Conservation (phyloP, 2,888 invertebrate species). For the Nasonovia ribisnigri region DNA sequence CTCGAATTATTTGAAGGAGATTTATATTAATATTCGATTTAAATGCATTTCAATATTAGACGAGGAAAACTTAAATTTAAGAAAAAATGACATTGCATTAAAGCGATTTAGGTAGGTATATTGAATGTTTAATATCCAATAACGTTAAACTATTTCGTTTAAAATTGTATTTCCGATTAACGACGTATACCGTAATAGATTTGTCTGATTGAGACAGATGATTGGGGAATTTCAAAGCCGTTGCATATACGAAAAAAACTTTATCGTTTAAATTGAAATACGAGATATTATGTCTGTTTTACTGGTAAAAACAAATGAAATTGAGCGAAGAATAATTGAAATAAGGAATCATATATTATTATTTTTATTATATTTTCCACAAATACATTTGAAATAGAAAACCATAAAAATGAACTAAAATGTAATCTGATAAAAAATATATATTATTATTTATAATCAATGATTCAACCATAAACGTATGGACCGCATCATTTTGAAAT, state of each 20-base stretch:
- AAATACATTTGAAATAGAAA: background rate
- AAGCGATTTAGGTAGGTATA: background rate
- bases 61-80: background rate
- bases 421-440: background rate
- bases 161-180: constrained; percentile 2
- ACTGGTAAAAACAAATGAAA: background rate
- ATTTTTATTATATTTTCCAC: background rate
- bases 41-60: background rate
- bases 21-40: constrained; percentile 12
- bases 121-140: constrained; percentile 4
- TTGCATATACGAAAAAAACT: background rate
- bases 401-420: background rate
- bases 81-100: background rate
- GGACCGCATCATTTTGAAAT: background rate
- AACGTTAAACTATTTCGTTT: background rate
- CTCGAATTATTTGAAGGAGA: background rate
- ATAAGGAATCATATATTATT: background rate
- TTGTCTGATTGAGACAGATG: background rate
- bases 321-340: background rate
- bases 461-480: background rate
- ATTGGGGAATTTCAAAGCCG: background rate
- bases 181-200: background rate
- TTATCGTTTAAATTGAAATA: background rate
- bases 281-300: background rate
- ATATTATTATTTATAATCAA: background rate